Evolutionary conservation across 1,140 invertebrate species (phyloP), one percentile per base, ranked within the genome.

Genomic region (Drosophila kohkoa): DNA sequence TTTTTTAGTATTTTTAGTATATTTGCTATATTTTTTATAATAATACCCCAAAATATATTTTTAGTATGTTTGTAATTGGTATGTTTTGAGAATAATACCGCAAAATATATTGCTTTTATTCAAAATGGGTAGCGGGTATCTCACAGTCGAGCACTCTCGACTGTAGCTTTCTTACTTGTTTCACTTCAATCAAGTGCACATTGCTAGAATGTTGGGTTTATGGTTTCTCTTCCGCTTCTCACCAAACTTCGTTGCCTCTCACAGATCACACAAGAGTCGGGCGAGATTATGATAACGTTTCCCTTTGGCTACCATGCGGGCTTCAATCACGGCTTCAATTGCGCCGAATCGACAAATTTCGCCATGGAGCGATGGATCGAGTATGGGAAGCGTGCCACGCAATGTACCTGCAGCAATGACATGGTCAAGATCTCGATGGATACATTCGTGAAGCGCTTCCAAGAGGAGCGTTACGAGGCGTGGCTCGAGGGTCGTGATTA

Each of bases 281-380:
- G 98, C 2, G 98, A 99, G 93, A 98, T 99, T 77, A 99, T 99
- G 96, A 99, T 99, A 25, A 99, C 99, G 1, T 99, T 99, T 93
- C 99, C 99, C 0, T 99, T 97, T 93, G 98, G 98, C 1, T 99
- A 99, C 92, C 98, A 99, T 93, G 97, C 98, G 59, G 98, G 98
- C 0, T 99, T 98, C 81, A 99, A 99, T 93, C 98, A 99, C 94
- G 98, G 99, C 6, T 99, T 99, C 88, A 99, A 99, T 91, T 99
- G 98, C 94, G 99, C 99, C 0, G 99, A 99, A 93, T 99, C 98
- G 0, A 99, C 99, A 0, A 99, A 99, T 94, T 99, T 99, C 94
- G 99, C 99, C 2, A 96, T 97, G 49, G 95, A 96, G 13, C 94
- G 99, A 73, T 99, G 99, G 99, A 96, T 99, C 15, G 99, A 99